Evolutionary conservation across 2,888 invertebrate species (phyloP).

Genomic region (Cheiracanthium punctorium): DNA sequence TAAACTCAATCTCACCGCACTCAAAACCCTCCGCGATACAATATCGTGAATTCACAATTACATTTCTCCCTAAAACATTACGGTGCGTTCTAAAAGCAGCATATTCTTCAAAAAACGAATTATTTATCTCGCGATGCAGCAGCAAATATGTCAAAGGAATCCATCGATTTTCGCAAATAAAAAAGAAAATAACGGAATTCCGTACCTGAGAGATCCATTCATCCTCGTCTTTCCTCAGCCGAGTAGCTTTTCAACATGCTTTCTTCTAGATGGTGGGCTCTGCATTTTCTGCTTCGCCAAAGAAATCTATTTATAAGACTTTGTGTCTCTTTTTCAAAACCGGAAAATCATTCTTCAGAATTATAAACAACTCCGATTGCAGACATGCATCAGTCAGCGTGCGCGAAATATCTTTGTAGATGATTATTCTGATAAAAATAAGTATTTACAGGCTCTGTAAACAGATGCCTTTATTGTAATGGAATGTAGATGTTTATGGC

Average conservation of each 20-base stretch:
- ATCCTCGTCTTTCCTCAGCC: constrained; percentile 42
- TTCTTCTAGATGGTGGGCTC: not conserved
- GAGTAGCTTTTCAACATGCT: constrained; percentile 25
- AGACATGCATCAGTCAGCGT: no score
- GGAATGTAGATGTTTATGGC: no score
- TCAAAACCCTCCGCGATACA: no score
- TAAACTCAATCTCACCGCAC: no score
- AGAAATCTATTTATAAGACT: constrained; percentile 5
- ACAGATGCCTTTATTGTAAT: no score
- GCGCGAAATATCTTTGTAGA: no score
- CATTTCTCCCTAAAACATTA: no score
- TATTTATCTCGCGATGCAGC: not conserved
- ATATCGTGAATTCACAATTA: no score
- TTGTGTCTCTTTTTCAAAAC: not conserved
- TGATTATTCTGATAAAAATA: no score
- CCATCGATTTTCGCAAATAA: not conserved
- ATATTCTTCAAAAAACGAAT: not conserved
- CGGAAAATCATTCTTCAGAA: not conserved
- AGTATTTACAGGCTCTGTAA: no score
- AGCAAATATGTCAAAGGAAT: not conserved
- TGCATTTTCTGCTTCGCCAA: not conserved
- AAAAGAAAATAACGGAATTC: not conserved
- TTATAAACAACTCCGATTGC: not conserved
- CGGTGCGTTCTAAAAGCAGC: not conserved
- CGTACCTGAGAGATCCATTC: constrained; percentile 31